phyloP scores from a whole-genome alignment of 37 sponge, comb jelly and placozoan species.

The Crambe crambe region DNA sequence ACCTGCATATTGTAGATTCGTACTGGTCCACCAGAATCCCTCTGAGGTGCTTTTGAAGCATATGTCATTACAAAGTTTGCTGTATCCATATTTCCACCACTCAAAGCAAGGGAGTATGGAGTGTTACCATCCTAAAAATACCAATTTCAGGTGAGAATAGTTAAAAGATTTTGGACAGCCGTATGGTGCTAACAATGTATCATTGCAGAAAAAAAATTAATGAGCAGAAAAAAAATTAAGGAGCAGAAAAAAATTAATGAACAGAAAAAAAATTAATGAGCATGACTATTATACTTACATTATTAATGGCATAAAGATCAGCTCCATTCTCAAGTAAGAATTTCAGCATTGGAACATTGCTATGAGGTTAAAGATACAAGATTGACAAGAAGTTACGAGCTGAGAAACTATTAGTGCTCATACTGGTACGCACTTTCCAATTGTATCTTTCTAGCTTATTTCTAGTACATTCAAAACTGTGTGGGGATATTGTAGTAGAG shows the following conservation, averaged over 20 bases:
- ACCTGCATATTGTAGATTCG: conserved; percentile 37
- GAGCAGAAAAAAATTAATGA: too few species aligned
- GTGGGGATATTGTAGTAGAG: too few species aligned
- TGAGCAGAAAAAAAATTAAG: neutral
- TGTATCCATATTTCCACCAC: conserved; percentile 35
- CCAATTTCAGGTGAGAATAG: neutral
- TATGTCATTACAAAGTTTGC: conserved; percentile 64
- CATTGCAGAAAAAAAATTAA: neutral
- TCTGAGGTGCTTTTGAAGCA: conserved; percentile 38
- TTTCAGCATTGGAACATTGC: conserved; percentile 57
- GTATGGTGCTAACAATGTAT: neutral
- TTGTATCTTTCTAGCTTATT: too few species aligned
- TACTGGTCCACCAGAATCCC: conserved; percentile 11
- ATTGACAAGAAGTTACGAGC: too few species aligned
- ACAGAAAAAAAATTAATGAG: too few species aligned
- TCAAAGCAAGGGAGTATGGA: conserved; percentile 70
- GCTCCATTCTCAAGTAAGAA: conserved; percentile 68
- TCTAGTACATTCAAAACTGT: too few species aligned
- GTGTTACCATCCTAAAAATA: conserved; percentile 68
- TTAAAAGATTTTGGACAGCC: too few species aligned
- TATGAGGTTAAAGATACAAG: too few species aligned
- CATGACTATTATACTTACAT: conserved; percentile 36
- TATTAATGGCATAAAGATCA: conserved; percentile 64
- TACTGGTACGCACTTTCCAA: too few species aligned
- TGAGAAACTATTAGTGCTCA: too few species aligned